These are phyloP conservation scores for Calameuta idolon DNA, from an alignment of 2,888 invertebrate genomes.

Conservation along the genomic window DNA sequence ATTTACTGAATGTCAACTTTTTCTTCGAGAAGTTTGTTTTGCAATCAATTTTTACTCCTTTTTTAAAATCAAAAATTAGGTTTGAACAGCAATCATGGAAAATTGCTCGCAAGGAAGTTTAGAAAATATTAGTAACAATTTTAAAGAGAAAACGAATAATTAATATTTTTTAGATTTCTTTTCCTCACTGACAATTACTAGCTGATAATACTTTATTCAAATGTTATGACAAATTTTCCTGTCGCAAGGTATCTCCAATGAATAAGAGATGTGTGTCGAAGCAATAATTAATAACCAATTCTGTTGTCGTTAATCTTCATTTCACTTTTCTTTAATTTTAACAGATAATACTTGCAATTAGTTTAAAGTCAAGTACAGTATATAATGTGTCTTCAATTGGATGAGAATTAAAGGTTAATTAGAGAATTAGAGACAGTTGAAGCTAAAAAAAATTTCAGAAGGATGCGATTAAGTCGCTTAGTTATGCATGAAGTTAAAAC, in stretches of 20 bases:
- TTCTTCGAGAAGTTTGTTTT: not conserved
- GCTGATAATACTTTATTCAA: too few species aligned
- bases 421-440: conserved; percentile 4
- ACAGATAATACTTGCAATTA: conserved; percentile 14
- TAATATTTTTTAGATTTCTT: not conserved
- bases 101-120: not conserved
- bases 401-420: conserved; percentile 8
- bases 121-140: not conserved
- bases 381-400: not conserved
- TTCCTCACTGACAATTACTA: too few species aligned
- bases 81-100: not conserved
- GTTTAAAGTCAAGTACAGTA: conserved; percentile 41
- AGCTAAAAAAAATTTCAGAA: not conserved
- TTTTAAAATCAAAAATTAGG: not conserved
- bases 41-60: not conserved
- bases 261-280: not conserved
- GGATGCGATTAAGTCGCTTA: not conserved
- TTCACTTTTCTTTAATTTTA: not conserved
- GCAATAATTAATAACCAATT: not conserved
- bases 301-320: not conserved
- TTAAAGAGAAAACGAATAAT: not conserved
- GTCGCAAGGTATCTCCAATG: not conserved
- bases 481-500: conserved; percentile 15
- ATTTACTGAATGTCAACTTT: not conserved
- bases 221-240: not conserved